These are phyloP conservation scores for Sarcophaga rosellei DNA, from an alignment of 2,888 invertebrate genomes.

Conservation along the genomic window DNA sequence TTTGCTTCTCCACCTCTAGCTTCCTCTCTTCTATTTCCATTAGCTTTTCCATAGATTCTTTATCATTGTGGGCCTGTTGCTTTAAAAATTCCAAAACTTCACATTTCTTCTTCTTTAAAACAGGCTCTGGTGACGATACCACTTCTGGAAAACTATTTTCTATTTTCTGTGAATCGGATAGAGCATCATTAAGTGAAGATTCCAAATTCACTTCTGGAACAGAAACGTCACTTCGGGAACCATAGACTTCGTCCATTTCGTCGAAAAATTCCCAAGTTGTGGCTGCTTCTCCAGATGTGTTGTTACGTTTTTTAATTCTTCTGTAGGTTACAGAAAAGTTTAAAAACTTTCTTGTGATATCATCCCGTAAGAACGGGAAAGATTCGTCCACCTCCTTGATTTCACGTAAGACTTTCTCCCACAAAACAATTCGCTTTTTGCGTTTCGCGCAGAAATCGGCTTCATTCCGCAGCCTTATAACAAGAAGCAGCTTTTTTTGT, in stretches of 20 bases:
- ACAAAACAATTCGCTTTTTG: neutral
- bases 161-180: neutral
- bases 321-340: neutral
- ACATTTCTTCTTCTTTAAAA: neutral
- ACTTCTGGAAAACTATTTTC: neutral
- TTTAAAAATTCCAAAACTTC: neutral
- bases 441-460: neutral
- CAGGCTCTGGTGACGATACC: neutral
- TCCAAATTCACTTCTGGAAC: neutral
- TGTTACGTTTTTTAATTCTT: too few relatives aligned
- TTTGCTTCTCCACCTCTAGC: too few relatives aligned
- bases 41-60: neutral
- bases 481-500: neutral
- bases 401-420: neutral
- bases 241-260: too few relatives aligned
- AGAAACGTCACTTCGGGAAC: neutral
- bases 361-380: slow-evolving; percentile 18
- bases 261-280: too few relatives aligned
- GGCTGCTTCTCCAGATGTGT: too few relatives aligned
- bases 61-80: neutral
- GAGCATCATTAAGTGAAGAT: too few relatives aligned
- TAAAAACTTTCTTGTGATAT: slow-evolving; percentile 9
- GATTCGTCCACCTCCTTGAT: slow-evolving; percentile 5
- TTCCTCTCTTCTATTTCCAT: too few relatives aligned
- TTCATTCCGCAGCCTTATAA: neutral